Base-by-base conservation (phyloP, 2,888 invertebrate genomes). In the Nomada ruficornis region DNA sequence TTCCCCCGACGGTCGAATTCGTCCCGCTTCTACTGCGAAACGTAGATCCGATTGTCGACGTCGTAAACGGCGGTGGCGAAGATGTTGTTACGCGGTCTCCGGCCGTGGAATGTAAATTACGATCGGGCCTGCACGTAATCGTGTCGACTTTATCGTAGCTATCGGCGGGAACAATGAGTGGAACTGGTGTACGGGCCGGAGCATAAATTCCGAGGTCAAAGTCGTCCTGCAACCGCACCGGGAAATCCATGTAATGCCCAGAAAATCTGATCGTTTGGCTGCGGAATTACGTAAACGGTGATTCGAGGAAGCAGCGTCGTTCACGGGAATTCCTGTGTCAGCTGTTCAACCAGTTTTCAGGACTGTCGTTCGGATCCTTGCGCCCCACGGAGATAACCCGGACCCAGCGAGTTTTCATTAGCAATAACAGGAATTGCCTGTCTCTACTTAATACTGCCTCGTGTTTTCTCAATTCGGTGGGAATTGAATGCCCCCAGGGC, bases 231-330 rank as follows among this genome's bases (percentile, higher is more conserved):
- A 64, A 80, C 69, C 69, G 64, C n/a, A 11, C 47, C 59, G 69
- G 73, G 59, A 69, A 73, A 80, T 73, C 81, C 81, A 54, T 80
- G 81, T 81, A 81, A 81, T 81, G 69, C 81, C 81, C 81, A 44
- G 80, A 68, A 80, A 80, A 80, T 80, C 71, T 80, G 80, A 72
- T 80, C 80, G 80, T 80, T 80, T 23, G 57, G 80, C 67, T 52
- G 7, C 62, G 80, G 72, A 72, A 80, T 80, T 80, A 80, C 67
- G 80, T 57, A 62, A 72, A 80, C 62, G 78, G 72, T 63, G 44
- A 72, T 72, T 72, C 80, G 20, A 15, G 47, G 18, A 75, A 59
- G 62, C 50, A 20, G 59, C 2, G 57, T 57, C 57, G 20, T 50
- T 47, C 65, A 29, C 23, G 20, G 50, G 52, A 70, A 70, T 79